These are phyloP conservation scores for Camelus dromedarius DNA, from an alignment of 2,113 vertebrate species.

Conservation along the genomic window DNA sequence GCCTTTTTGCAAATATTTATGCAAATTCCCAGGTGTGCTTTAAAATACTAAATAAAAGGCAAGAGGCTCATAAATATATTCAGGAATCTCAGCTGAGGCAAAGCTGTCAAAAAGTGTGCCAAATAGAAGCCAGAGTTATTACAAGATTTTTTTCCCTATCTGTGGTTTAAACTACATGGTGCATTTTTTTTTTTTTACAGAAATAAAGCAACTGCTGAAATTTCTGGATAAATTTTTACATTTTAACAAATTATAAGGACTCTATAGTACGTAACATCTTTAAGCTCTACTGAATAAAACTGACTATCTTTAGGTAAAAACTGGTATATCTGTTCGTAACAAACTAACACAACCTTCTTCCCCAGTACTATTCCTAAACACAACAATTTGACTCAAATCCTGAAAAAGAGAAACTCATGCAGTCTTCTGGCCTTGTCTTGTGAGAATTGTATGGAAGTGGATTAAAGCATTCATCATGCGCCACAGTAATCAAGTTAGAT, in stretches of 20 bases:
- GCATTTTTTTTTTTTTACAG: not conserved
- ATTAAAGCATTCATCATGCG: not conserved
- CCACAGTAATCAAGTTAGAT: not conserved
- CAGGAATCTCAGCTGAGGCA: not conserved
- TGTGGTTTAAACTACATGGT: not conserved
- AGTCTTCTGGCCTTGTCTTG: not conserved
- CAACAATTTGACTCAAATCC: not conserved
- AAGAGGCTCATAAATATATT: not conserved
- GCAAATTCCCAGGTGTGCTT: not conserved
- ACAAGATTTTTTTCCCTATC: not conserved
- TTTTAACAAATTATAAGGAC: not conserved
- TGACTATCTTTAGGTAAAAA: not conserved
- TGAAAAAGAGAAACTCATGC: not conserved
- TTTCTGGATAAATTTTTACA: not conserved
- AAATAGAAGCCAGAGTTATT: not conserved
- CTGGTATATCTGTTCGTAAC: not conserved
- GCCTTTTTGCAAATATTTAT: constrained; percentile 46
- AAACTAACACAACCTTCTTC: not conserved
- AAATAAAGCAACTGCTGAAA: not conserved
- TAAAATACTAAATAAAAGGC: constrained; percentile 23
- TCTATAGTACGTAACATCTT: not conserved
- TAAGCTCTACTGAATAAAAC: not conserved
- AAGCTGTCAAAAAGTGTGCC: not conserved
- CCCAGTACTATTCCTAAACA: not conserved
- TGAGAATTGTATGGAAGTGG: not conserved